Evolutionary conservation across 2,888 invertebrate genomes (phyloP), one percentile per base, ranked within the genome.

Genomic region (Mystacides longicornis): DNA sequence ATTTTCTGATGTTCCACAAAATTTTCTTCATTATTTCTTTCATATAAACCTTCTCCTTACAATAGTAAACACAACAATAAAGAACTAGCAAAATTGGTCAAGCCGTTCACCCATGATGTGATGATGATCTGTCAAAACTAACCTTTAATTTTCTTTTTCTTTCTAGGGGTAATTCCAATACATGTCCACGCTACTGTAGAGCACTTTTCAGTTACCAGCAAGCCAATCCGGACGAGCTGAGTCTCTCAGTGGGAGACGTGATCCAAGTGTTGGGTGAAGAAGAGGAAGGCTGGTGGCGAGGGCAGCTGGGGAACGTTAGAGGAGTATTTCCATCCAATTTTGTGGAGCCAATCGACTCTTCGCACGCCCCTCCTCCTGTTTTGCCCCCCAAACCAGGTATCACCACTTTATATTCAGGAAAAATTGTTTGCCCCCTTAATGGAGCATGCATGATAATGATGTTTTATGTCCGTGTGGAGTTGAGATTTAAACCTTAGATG

Each of bases 251-350:
- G 45, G 93, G 93, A 62, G 95, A 96, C 73, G 78, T 90, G 21
- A 85, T 98, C 62, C 93, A 94, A 68, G 88, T 95, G 63, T 77
- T 94, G 62, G 89, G 87, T 63, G 94, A 95, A 81, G 81, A 81
- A 60, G 95, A 96, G 70, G 93, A 94, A 69, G 94, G 94, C 27
- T 90, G 89, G 89, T 95, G 93, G 93, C 85, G 87, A 78, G 95
- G 94, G 60, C 80, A 83, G 55, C 75, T 90, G 48, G 84, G 86
- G 68, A 89, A 88, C 45, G 84, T 83, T 67, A 80, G 87, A 58
- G 96, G 97, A 22, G 93, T 96, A 60, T 97, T 96, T 71, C 97
- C 96, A 3, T 96, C 95, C 5, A 97, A 97, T 79, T 97, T 96
- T 75, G 96, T 96, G 33, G 82, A 85, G 65, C 74, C 79, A 67